phyloP scores from a whole-genome alignment of 2,113 vertebrate species.

The Podarcis cretensis region DNA sequence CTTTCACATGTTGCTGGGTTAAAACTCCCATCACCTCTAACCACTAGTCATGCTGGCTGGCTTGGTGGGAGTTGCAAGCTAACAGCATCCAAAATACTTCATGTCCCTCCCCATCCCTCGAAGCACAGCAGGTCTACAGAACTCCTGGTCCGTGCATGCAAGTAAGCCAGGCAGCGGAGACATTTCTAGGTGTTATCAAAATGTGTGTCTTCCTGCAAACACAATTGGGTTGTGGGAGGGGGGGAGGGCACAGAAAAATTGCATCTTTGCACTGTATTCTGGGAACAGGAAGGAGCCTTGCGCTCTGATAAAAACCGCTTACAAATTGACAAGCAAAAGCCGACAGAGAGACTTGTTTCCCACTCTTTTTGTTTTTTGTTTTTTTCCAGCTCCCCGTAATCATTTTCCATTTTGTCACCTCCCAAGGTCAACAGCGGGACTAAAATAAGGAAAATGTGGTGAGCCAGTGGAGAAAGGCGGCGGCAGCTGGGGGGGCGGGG shows the following conservation, averaged over 20 bases:
- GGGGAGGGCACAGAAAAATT: too few relatives aligned
- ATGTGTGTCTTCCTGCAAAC: background rate
- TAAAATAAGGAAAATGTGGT: slow-evolving; percentile 6
- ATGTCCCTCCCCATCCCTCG: background rate
- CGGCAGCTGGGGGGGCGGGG: too few relatives aligned
- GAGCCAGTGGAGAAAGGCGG: background rate
- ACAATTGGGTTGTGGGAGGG: too few relatives aligned
- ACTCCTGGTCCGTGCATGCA: too few relatives aligned
- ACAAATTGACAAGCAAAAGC: background rate
- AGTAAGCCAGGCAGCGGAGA: too few relatives aligned
- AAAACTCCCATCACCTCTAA: too few relatives aligned
- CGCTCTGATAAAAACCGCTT: background rate
- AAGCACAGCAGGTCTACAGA: background rate
- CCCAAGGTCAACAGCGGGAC: slow-evolving; percentile 4
- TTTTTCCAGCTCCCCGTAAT: background rate
- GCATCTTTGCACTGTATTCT: background rate
- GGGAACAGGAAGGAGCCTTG: background rate
- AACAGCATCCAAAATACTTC: background rate
- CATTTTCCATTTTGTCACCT: background rate
- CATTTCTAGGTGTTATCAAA: background rate
- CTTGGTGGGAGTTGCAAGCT: too few relatives aligned
- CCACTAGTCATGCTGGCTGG: too few relatives aligned
- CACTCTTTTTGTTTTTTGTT: background rate
- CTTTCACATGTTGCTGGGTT: too few relatives aligned
- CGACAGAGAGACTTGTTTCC: background rate